Conservation (phyloP, 2,888 invertebrate genomes). For the Embidobia sp. region DNA sequence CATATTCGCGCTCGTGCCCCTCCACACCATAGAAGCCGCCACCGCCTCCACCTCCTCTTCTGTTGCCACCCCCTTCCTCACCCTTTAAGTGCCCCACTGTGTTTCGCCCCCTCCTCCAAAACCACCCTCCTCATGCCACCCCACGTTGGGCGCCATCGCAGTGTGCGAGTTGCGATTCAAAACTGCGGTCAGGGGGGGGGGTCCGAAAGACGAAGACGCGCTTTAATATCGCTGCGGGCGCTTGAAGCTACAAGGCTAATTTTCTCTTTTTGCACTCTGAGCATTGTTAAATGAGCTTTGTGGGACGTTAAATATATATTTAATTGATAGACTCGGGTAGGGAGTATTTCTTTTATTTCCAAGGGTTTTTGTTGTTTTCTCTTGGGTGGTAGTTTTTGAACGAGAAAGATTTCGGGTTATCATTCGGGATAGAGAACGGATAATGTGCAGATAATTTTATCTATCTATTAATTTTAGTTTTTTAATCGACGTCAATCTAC, state of each 20-base stretch:
- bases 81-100: constrained; percentile 31
- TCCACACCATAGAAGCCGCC: constrained; percentile 38
- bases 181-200: constrained; percentile 71
- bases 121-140: constrained; percentile 1
- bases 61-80: constrained; percentile 37
- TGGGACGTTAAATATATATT: no score
- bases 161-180: constrained; percentile 75
- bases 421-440: no score
- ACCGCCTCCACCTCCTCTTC: constrained; percentile 7
- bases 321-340: no score
- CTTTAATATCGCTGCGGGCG: constrained; percentile 47
- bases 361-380: no score
- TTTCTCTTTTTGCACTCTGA: constrained; percentile 43
- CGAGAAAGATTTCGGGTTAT: no score
- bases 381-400: no score
- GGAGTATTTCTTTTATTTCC: no score
- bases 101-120: constrained; percentile 18
- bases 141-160: constrained; percentile 57
- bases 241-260: constrained; percentile 51
- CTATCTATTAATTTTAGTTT: no score
- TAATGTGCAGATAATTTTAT: no score
- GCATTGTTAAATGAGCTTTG: no score
- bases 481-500: no score
- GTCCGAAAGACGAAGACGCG: constrained; percentile 67
- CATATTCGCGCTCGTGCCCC: no score